Conservation (phyloP, 1,140 invertebrate genomes). For the Drosophila auraria region DNA sequence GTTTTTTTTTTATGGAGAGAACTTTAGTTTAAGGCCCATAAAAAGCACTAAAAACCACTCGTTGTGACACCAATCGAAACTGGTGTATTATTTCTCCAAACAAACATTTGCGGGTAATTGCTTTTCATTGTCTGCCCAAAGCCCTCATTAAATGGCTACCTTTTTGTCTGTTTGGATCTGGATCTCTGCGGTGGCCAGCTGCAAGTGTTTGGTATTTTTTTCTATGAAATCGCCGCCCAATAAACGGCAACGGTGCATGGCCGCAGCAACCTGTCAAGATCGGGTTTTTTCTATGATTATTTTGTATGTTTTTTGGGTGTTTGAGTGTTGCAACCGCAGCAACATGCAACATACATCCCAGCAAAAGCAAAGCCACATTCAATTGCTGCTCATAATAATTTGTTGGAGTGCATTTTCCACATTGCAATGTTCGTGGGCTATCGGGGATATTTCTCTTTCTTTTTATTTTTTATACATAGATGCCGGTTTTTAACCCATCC, state of each 20-base stretch:
- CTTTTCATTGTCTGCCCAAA: conserved; percentile 8
- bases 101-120: conserved; percentile 3
- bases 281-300: conserved; percentile 48
- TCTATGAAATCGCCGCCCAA: conserved; percentile 38
- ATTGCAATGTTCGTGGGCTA: conserved; percentile 63
- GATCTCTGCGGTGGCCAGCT: conserved; percentile 30
- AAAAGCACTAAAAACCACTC: background rate
- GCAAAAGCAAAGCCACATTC: conserved; percentile 32
- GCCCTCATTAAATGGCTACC: conserved; percentile 14
- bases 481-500: conserved; percentile 47
- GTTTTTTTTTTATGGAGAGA: background rate
- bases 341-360: conserved; percentile 41
- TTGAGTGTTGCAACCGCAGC: conserved; percentile 65
- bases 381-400: conserved; percentile 75
- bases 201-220: conserved; percentile 24
- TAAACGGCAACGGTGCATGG: conserved; percentile 45
- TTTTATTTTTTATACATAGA: background rate
- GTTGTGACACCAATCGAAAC: conserved; percentile 15
- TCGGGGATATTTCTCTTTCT: conserved; percentile 30
- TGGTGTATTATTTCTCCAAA: conserved; percentile 12
- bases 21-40: background rate
- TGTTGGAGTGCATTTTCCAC: conserved; percentile 78
- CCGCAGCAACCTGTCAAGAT: conserved; percentile 64
- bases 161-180: conserved; percentile 15
- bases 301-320: conserved; percentile 43